Evolutionary conservation across 2,113 vertebrate species (phyloP).

Genomic region (Cynoglossus semilaevis): DNA sequence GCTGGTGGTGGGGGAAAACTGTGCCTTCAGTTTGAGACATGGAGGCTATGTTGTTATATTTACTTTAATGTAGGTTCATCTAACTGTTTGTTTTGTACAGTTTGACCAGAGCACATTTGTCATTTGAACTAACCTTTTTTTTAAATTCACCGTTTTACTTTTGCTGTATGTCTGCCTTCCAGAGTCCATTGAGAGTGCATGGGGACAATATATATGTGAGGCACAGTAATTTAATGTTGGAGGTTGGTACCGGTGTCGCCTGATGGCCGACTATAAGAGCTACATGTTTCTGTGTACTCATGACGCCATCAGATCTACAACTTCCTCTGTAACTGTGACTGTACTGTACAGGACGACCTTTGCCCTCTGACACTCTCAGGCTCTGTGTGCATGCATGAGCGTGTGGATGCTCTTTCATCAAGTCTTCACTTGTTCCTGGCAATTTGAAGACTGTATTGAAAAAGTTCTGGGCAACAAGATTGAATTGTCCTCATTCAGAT

Average conservation of each 20-base stretch:
- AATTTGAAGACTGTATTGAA: conserved; percentile 8
- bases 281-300: conserved; percentile 58
- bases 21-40: conserved; percentile 14
- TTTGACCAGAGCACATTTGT: not conserved
- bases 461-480: conserved; percentile 3
- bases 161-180: conserved; percentile 73
- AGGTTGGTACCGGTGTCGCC: conserved; percentile 89
- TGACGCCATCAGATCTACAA: conserved; percentile 64
- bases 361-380: conserved; percentile 85
- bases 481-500: conserved; percentile 20
- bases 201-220: conserved; percentile 99
- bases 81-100: not conserved
- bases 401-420: conserved; percentile 29
- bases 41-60: not conserved
- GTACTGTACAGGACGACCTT: conserved; percentile 74
- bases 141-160: conserved; percentile 38
- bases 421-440: conserved; percentile 10
- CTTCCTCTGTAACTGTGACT: conserved; percentile 35
- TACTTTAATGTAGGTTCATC: not conserved
- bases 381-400: conserved; percentile 73
- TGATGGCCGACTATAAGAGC: conserved; percentile 57
- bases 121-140: conserved; percentile 19
- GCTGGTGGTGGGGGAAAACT: conserved; percentile 17
- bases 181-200: conserved; percentile 97
- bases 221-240: conserved; percentile 99